A percentile compares a stretch with the other conserved stretches of the same genome.
phyloP scores from a whole-genome alignment of 2,888 invertebrate genomes.

The Leuctra nigra region DNA sequence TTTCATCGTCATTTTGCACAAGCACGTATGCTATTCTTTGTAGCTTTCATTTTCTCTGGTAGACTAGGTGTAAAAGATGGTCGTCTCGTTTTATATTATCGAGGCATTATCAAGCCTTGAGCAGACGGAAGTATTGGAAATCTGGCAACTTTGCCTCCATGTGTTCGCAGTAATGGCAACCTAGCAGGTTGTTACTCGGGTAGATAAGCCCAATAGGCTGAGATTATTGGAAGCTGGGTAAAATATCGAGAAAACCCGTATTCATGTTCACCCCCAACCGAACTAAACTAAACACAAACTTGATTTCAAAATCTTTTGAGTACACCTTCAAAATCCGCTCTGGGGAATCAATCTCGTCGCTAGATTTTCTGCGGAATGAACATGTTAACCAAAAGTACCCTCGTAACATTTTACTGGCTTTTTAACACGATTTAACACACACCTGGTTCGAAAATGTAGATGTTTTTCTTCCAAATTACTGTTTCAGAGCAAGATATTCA shows the following conservation, averaged over 20 bases:
- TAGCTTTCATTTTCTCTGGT: slow-evolving; percentile 3
- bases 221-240: slow-evolving; percentile 5
- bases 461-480: no score
- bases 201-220: slow-evolving; percentile 12
- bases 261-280: no score
- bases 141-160: background rate
- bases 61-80: background rate
- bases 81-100: slow-evolving; percentile 14
- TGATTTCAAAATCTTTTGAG: no score
- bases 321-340: no score
- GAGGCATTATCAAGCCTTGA: slow-evolving; percentile 8
- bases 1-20: background rate
- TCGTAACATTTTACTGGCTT: no score
- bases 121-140: slow-evolving; percentile 12
- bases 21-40: background rate
- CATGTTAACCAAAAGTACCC: no score
- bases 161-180: slow-evolving; percentile 12
- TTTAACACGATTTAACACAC: no score
- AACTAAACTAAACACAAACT: no score
- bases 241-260: slow-evolving; percentile 7
- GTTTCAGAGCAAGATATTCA: no score
- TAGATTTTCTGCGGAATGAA: no score
- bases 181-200: slow-evolving; percentile 13
- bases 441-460: no score
- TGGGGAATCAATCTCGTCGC: no score